Base-by-base conservation (phyloP, 2,888 invertebrate genomes). In the Mythimna pallens region DNA sequence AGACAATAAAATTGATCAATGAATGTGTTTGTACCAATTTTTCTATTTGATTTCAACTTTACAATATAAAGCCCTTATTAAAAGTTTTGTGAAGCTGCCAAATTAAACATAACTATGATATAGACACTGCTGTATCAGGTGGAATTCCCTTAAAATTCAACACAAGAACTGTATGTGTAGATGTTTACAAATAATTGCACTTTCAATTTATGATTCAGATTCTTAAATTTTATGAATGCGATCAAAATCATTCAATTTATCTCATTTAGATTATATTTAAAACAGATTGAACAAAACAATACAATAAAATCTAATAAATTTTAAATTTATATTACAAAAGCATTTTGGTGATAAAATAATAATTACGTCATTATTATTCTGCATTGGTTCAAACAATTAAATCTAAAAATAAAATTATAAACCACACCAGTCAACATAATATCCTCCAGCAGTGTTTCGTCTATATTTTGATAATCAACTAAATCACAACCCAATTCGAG, bases 61-160 rank as follows among this genome's bases (percentile, higher is more conserved):
- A 66, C 22, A 9, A 62, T 70, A 59, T 25, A 69, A 61, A 70
- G 17, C 9, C 22, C 61, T 76, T 62, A 70, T 73, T 64, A 62
- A 59, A 74, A 52, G 57, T 73, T 67, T 65, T 63, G 22, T 76
- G 77, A 79, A 85, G 86, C 85, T 86, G 86, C 86, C 86, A 73
- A 79, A 76, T 47, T 63, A 61, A 80, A 83, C 65, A 66, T 67
- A 74, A 78, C 69, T 69, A 81, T 68, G 58, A 57, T 50, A 73
- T 36, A 63, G 43, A 63, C 43, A 76, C 76, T 73, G 80, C 78
- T 78, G 63, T 61, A 70, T 80, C 50, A 75, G 73, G 90, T 91
- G 93, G 93, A 94, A 94, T 93, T 93, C 93, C 93, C 93, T 89
- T 81, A 84, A 89, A 89, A 90, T 92, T 91, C 88, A 87, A 81